These are phyloP conservation scores for Blennius ocellaris DNA, from an alignment of 2,113 vertebrate species.

Conservation along the genomic window DNA sequence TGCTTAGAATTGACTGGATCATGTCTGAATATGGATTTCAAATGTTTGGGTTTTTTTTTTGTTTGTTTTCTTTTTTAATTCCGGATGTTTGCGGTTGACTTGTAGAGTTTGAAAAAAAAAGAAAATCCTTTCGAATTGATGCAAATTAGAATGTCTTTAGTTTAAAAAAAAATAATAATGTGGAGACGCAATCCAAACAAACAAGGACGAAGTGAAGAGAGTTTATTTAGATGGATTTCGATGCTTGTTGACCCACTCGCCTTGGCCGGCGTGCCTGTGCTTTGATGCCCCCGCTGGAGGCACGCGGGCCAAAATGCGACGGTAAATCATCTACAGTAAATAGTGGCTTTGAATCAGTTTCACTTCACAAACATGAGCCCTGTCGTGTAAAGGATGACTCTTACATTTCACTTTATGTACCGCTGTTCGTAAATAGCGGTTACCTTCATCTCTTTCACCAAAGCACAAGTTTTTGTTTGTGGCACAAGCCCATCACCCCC, in stretches of 20 bases:
- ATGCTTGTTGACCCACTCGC: conserved; percentile 25
- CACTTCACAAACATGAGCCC: conserved; percentile 19
- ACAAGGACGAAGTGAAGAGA: not conserved
- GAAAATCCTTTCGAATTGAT: not conserved
- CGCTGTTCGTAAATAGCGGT: not conserved
- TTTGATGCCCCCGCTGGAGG: conserved; percentile 34
- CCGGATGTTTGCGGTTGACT: no score
- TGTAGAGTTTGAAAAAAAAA: no score
- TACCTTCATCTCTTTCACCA: not conserved
- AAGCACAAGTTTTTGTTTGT: not conserved
- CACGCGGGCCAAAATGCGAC: conserved; percentile 29
- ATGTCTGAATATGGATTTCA: not conserved
- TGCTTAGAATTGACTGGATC: not conserved
- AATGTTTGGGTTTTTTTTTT: not conserved
- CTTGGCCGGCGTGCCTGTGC: conserved; percentile 2
- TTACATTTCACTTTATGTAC: conserved; percentile 7
- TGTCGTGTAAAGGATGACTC: conserved; percentile 4
- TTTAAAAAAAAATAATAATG: not conserved
- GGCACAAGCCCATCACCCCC: not conserved
- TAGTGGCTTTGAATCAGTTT: conserved; percentile 30
- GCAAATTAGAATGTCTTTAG: not conserved
- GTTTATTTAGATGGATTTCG: conserved; percentile 29
- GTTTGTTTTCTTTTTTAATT: not conserved
- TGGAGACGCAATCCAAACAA: conserved; percentile 13
- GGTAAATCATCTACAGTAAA: conserved; percentile 55